Conservation (phyloP, 2,113 vertebrate species). For the Crotalus viridis region DNA sequence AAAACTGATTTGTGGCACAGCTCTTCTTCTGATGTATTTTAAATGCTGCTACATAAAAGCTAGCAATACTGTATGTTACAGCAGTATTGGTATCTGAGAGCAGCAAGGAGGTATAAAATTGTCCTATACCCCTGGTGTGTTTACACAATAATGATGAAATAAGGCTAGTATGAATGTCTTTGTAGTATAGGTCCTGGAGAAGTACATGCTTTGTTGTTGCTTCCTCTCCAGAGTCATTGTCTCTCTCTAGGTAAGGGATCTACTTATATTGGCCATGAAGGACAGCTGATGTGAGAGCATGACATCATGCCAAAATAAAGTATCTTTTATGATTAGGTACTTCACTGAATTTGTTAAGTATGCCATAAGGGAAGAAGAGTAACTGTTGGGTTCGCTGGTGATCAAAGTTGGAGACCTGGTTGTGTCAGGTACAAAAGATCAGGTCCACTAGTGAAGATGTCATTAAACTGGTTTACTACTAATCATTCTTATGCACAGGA, state of each 20-base stretch:
- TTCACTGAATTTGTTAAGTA: not conserved
- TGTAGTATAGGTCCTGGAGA: not conserved
- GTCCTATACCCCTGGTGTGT: not conserved
- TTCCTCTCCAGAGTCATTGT: not conserved
- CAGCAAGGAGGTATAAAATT: not conserved
- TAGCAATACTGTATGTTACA: not conserved
- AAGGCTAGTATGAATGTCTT: not conserved
- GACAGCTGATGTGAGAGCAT: not conserved
- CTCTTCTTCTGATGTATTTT: not conserved
- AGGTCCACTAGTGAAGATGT: not conserved
- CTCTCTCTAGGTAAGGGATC: not conserved
- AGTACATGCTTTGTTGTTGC: not conserved
- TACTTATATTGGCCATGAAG: not conserved
- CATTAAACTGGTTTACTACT: not conserved
- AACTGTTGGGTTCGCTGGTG: not conserved
- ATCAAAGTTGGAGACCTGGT: not conserved
- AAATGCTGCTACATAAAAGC: not conserved
- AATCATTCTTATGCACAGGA: not conserved
- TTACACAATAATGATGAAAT: not conserved
- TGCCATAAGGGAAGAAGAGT: not conserved
- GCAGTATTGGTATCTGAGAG: not conserved
- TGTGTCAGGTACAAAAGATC: not conserved
- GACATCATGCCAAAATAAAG: not conserved
- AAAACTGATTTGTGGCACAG: not conserved
- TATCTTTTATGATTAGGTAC: not conserved